Conservation (phyloP, 2,888 invertebrate genomes). For the Microplitis manilae region DNA sequence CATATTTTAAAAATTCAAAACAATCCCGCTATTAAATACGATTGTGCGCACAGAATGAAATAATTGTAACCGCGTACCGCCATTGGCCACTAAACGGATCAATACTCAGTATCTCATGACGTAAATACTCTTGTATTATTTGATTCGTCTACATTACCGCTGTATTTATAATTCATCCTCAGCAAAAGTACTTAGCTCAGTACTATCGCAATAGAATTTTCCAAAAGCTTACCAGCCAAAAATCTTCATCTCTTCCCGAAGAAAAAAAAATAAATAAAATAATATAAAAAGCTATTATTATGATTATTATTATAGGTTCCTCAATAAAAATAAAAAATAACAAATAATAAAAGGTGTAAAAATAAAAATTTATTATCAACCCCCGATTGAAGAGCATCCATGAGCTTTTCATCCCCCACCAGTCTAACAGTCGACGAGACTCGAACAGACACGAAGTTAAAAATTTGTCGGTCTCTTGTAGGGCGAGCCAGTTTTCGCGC, state of each 20-base stretch:
- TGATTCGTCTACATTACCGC: conserved; percentile 71
- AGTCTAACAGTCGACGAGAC: conserved; percentile 60
- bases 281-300: neutral
- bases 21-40: conserved; percentile 27
- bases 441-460: conserved; percentile 33
- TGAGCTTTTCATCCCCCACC: conserved; percentile 35
- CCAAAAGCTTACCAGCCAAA: neutral
- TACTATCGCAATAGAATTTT: neutral
- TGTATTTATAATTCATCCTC: neutral
- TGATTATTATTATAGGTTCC: no score
- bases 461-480: conserved; percentile 57
- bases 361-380: conserved; percentile 49
- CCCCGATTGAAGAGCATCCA: conserved; percentile 36
- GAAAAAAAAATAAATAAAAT: neutral
- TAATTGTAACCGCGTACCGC: conserved; percentile 47
- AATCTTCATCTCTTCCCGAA: neutral
- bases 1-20: conserved; percentile 44
- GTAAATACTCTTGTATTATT: conserved; percentile 71
- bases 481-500: conserved; percentile 50
- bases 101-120: conserved; percentile 74
- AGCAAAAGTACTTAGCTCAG: neutral
- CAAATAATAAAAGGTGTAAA: neutral
- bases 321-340: neutral
- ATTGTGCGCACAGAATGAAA: conserved; percentile 31
- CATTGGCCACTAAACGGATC: conserved; percentile 68